Conservation (phyloP, 2,113 vertebrate species). For the Rhabdornis inornatus region DNA sequence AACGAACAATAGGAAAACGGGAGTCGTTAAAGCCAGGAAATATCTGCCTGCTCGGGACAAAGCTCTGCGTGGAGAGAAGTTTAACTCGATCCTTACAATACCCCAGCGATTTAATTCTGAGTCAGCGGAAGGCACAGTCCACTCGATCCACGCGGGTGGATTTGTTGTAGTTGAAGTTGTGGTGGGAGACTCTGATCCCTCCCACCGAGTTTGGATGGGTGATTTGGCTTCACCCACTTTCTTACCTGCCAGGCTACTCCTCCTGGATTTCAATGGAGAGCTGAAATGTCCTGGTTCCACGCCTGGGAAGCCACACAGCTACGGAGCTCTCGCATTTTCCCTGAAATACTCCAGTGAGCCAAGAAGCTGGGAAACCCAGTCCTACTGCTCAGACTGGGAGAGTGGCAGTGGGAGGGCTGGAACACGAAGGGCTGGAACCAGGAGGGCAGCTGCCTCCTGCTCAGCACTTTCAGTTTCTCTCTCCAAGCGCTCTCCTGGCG, state of each 20-base stretch:
- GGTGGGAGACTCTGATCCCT: not conserved
- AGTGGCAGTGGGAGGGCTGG: accelerated
- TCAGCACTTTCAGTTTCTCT: conserved; percentile 48
- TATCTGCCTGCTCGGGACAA: not conserved
- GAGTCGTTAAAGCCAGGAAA: not conserved
- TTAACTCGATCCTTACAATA: not conserved
- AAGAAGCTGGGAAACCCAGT: not conserved
- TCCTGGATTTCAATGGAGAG: not conserved
- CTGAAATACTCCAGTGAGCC: not conserved
- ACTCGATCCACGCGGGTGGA: accelerated
- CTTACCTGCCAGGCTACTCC: not conserved
- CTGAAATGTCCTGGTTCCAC: not conserved
- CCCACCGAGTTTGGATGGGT: not conserved
- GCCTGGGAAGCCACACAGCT: not conserved
- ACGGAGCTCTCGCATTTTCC: not conserved
- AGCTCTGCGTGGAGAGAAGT: not conserved
- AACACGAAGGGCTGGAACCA: not conserved
- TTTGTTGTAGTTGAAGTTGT: not conserved
- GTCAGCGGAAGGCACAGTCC: not conserved
- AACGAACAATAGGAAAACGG: not conserved
- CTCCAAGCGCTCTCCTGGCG: not conserved
- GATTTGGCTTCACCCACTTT: not conserved
- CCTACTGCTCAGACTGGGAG: not conserved
- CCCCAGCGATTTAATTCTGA: accelerated
- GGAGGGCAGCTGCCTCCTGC: not conserved